Evolutionary conservation across 2,888 invertebrate species (phyloP).

Genomic region (Acanthosepion esculentum): DNA sequence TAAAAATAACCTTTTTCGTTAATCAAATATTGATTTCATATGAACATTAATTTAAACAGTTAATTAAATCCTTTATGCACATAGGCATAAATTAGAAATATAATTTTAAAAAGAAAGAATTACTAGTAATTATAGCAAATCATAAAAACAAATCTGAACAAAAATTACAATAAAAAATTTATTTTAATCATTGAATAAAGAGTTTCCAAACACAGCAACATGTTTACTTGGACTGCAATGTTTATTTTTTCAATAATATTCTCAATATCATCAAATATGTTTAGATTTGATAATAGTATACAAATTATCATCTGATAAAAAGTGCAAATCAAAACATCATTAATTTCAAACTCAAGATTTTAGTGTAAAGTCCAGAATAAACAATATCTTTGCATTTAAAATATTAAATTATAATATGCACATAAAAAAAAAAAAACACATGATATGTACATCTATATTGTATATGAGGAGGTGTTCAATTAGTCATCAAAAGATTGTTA

Average conservation of each 20-base stretch:
- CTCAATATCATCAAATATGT: background rate
- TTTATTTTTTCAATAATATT: background rate
- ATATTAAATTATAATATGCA: background rate
- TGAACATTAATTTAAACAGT: no score
- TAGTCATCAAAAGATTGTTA: background rate
- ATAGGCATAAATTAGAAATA: no score
- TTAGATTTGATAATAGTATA: background rate
- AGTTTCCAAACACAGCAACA: conserved; percentile 33
- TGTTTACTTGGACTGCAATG: background rate
- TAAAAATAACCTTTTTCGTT: no score
- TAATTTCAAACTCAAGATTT: background rate
- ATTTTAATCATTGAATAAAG: conserved; percentile 11
- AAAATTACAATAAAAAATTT: conserved; percentile 14
- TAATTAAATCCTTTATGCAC: no score
- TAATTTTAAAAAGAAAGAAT: no score
- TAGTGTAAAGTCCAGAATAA: background rate
- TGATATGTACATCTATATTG: conserved; percentile 10
- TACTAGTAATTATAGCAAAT: no score
- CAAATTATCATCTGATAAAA: background rate
- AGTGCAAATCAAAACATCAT: background rate
- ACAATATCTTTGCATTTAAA: background rate
- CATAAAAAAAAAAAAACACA: background rate
- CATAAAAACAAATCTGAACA: background rate
- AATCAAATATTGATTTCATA: no score
- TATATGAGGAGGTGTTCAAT: background rate